Percentiles rank a stretch among this genome's conserved stretches.
Conservation (phyloP, 2,888 invertebrate species). For the Drosophila yooni region DNA sequence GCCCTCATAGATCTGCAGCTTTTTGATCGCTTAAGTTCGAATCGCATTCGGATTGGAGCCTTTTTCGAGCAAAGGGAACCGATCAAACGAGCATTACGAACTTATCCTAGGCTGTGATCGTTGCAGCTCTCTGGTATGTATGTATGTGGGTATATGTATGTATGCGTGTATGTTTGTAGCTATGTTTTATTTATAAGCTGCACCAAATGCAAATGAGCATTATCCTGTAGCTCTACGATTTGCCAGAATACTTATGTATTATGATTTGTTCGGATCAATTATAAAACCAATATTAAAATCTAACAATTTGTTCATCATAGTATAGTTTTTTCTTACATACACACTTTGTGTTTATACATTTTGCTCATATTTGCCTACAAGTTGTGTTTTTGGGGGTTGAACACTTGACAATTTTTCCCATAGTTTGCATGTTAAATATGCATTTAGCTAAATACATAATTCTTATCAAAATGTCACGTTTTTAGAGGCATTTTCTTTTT, state of each 20-base stretch:
- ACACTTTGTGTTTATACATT: constrained; percentile 43
- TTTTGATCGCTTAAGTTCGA: accelerated
- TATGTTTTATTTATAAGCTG: constrained; percentile 41
- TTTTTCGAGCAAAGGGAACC: too few relatives aligned
- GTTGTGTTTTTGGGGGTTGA: constrained; percentile 32
- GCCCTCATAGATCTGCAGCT: not conserved
- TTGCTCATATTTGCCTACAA: constrained; percentile 44
- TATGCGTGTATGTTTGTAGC: constrained; percentile 38
- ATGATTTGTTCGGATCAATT: constrained; percentile 55
- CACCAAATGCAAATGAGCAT: constrained; percentile 46
- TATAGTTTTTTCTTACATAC: constrained; percentile 21
- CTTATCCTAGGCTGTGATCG: not conserved
- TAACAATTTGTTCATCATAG: constrained; percentile 22
- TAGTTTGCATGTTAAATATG: constrained; percentile 23
- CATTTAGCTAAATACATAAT: constrained; percentile 17
- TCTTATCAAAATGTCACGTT: constrained; percentile 46
- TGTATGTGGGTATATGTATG: constrained; percentile 35
- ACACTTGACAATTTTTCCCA: constrained; percentile 47
- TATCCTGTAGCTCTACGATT: constrained; percentile 36
- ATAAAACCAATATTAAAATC: constrained; percentile 56
- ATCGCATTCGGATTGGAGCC: not conserved
- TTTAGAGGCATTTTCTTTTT: constrained; percentile 20
- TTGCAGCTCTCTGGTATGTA: constrained; percentile 1
- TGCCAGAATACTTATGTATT: constrained; percentile 41
- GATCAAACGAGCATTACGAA: not conserved